phyloP scores from a whole-genome alignment of 1,140 invertebrate genomes.

The Hirudo medicinalis region DNA sequence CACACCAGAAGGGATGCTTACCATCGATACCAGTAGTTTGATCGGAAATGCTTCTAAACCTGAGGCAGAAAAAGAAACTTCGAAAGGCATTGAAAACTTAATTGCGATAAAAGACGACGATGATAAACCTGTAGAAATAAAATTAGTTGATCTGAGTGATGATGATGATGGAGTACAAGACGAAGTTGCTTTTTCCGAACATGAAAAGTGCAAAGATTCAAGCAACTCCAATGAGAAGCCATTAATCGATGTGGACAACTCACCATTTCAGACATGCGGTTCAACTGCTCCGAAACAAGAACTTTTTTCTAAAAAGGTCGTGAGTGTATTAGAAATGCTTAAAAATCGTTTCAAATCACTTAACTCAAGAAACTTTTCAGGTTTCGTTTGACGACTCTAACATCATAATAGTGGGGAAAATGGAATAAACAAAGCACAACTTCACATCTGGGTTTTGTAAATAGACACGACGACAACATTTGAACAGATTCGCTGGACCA shows the following conservation, averaged over 20 bases:
- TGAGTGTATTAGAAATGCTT: neutral
- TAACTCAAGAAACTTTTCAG: neutral
- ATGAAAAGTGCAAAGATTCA: neutral
- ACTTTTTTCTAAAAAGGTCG: neutral
- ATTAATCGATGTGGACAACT: too few relatives aligned
- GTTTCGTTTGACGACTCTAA: conserved; percentile 8
- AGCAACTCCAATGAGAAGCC: too few relatives aligned
- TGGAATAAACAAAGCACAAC: neutral
- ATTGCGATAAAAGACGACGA: conserved; percentile 11
- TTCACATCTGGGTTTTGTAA: neutral
- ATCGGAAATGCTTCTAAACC: neutral
- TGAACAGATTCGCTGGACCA: neutral
- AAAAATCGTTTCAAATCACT: conserved; percentile 2
- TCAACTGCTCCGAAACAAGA: neutral
- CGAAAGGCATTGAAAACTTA: conserved; percentile 10
- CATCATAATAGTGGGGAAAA: conserved; percentile 1
- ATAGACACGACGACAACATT: neutral
- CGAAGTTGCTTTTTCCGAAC: neutral
- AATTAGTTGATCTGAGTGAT: conserved; percentile 5
- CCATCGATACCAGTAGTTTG: neutral
- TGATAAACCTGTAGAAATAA: conserved; percentile 7
- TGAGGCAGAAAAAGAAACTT: neutral
- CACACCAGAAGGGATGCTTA: neutral
- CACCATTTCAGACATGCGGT: neutral
- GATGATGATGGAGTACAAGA: neutral